Base-by-base conservation (phyloP, 2,797 vertebrate genomes). In the Philypnodon macrostomus region DNA sequence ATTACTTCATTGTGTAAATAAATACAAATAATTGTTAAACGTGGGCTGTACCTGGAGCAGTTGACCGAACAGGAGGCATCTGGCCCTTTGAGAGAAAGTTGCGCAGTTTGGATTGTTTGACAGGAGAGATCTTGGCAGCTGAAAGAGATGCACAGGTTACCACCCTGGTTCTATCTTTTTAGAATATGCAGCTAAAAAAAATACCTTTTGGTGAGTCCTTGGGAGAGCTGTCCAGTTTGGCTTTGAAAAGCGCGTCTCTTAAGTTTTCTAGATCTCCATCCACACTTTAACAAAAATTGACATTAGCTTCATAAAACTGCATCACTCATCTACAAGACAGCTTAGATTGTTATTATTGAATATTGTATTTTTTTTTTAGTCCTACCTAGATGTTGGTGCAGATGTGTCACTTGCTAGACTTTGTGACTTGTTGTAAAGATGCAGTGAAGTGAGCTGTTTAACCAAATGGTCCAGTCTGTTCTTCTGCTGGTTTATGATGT, bases 31-130 rank as follows among this genome's bases (percentile, higher is more conserved):
- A 36, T 24, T 35, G 12, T 27, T 3, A 49, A 41, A 9, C 2
- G 2, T 13, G 44, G n/a, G 21, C 26, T 32, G 67, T 92, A 99
- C 97, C 96, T 93, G 97, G 97, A 67, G 96, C 97, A 7, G 93
- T 97, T 11, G 95, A 96, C 36, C 92, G 90, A 31, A 99, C 75
- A 1, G 93, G 94, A 2, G 95, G 95, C 58, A 92, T 94, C 73
- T 95, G 94, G 26, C 95, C 90, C 84, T 97, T 98, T 16, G 94
- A 92, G 16, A 99, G 88, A 66, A 98, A 97, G 83, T 93, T 97
- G 57, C 96, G 92, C 65, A 99, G 72, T 58, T 96, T 95, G 34
- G 91, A 81, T 67, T 93, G 93, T 66, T 98, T 99, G 52, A 87
- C 87, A 0, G 91, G 88, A 1, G 95, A 94, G 63, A 97, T 82